Percentiles rank a stretch among this genome's conserved stretches.
Conservation (phyloP, 1,140 invertebrate genomes). For the Antheraea pernyi region DNA sequence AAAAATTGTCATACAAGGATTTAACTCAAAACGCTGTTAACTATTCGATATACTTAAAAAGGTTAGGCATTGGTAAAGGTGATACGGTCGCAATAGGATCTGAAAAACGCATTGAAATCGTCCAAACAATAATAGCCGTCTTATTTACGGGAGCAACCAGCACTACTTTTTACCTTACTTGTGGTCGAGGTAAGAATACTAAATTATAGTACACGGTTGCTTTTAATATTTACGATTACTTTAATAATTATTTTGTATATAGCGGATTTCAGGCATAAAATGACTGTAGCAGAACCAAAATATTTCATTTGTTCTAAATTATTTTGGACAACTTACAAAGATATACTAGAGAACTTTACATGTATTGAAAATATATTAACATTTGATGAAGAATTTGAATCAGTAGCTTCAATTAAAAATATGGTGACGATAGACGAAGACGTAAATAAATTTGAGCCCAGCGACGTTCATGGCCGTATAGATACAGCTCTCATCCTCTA, state of each 20-base stretch:
- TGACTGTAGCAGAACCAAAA: constrained; percentile 47
- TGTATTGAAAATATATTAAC: constrained; percentile 43
- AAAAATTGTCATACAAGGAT: constrained; percentile 44
- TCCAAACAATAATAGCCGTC: constrained; percentile 79
- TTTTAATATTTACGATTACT: background rate
- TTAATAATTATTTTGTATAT: constrained; percentile 26
- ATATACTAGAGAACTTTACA: constrained; percentile 42
- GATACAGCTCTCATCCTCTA: constrained; percentile 71
- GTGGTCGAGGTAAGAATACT: constrained; percentile 58
- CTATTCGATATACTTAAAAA: constrained; percentile 37
- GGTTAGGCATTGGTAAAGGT: constrained; percentile 56
- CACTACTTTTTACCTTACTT: constrained; percentile 58
- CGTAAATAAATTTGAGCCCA: constrained; percentile 46
- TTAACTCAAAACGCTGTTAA: constrained; percentile 51
- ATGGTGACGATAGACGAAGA: constrained; percentile 38
- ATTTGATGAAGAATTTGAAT: constrained; percentile 35
- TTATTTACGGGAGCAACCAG: constrained; percentile 52
- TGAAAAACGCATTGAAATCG: constrained; percentile 82
- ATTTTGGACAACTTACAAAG: constrained; percentile 48
- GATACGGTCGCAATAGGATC: constrained; percentile 81
- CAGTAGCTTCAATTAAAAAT: constrained; percentile 30
- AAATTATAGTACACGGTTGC: background rate
- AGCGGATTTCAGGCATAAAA: constrained; percentile 48
- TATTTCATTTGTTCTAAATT: constrained; percentile 50
- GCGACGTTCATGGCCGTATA: constrained; percentile 39